Conservation (phyloP, 1,140 invertebrate species). For the Anastatus disparis region DNA sequence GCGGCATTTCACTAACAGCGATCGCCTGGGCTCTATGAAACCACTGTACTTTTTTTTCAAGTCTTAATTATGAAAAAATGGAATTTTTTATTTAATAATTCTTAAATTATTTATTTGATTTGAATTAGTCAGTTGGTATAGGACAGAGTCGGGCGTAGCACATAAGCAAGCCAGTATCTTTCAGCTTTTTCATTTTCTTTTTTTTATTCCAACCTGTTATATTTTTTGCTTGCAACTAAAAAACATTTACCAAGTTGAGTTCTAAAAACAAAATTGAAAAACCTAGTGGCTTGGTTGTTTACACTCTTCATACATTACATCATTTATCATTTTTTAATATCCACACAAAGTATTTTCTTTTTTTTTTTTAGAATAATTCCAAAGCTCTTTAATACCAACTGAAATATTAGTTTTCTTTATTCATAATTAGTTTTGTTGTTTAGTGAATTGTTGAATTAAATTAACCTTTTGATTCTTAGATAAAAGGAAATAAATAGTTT, state of each 20-base stretch:
- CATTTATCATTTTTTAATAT: neutral
- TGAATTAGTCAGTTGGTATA: neutral
- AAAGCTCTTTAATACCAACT: too few relatives aligned
- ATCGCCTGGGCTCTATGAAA: conserved; percentile 27
- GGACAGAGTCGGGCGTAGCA: neutral
- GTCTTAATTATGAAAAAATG: too few relatives aligned
- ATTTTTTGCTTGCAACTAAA: conserved; percentile 24
- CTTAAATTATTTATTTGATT: too few relatives aligned
- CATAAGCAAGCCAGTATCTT: conserved; percentile 14
- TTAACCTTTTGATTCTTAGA: too few relatives aligned
- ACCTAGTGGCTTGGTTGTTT: conserved; percentile 13
- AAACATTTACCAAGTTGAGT: neutral
- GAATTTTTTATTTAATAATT: too few relatives aligned
- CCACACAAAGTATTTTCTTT: too few relatives aligned
- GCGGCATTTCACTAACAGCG: conserved; percentile 53
- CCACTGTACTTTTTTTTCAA: neutral
- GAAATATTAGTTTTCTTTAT: too few relatives aligned
- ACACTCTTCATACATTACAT: conserved; percentile 6
- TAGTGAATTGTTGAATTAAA: too few relatives aligned
- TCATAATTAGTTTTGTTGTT: too few relatives aligned
- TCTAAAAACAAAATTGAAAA: neutral
- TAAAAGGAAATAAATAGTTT: too few relatives aligned
- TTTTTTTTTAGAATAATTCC: too few relatives aligned
- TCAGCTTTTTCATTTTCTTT: conserved; percentile 23
- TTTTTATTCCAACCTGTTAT: conserved; percentile 13